These are phyloP conservation scores for Pao palembangensis DNA, from an alignment of 2,113 vertebrate species.

Conservation along the genomic window DNA sequence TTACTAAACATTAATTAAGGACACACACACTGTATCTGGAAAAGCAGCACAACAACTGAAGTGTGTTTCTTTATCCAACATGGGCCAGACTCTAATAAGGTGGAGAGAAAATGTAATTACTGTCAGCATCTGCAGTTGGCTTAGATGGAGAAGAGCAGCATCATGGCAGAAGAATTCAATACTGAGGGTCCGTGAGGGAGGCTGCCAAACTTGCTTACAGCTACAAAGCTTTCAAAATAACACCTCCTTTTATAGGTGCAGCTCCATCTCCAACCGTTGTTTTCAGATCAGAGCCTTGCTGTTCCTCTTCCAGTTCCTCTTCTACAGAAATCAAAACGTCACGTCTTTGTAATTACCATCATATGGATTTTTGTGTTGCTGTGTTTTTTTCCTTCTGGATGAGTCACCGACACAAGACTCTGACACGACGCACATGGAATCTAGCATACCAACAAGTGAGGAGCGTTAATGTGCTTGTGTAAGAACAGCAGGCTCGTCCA, in stretches of 20 bases:
- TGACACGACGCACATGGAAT: conserved; percentile 31
- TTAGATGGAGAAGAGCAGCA: no score
- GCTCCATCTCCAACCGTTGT: background rate
- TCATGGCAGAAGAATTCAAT: no score
- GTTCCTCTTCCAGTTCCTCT: conserved; percentile 1
- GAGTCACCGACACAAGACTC: conserved; percentile 9
- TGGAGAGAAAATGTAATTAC: no score
- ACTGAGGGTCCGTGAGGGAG: no score
- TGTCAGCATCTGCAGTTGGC: no score
- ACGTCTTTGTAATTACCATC: conserved; percentile 3
- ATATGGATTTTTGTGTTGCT: conserved; percentile 24
- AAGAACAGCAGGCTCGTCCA: background rate
- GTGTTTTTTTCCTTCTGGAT: conserved; percentile 6
- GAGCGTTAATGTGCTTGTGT: conserved; percentile 1
- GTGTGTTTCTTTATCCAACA: no score
- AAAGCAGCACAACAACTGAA: no score
- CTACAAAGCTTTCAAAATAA: conserved; percentile 37
- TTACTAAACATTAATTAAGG: no score
- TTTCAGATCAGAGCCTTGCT: background rate
- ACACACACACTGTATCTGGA: no score
- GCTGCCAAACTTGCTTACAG: background rate
- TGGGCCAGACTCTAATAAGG: no score
- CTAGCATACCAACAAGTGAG: conserved; percentile 4
- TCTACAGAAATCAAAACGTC: conserved; percentile 2
- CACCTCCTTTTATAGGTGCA: conserved; percentile 2